Percentiles rank a stretch among this genome's conserved stretches.
Evolutionary conservation across 2,797 vertebrate species (phyloP).

Genomic region (Hapalemur alaotrensis): DNA sequence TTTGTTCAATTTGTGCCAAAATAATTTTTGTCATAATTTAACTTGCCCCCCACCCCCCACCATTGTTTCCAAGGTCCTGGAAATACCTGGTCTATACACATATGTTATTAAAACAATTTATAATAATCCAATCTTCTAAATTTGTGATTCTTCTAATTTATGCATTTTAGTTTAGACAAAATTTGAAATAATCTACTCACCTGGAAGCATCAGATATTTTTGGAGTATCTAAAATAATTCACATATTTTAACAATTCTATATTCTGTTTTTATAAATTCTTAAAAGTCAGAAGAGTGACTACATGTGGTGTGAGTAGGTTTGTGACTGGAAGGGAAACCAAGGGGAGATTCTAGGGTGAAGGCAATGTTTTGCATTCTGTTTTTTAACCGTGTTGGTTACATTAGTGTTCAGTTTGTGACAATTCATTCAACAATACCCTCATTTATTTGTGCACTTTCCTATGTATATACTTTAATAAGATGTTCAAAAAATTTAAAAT

Average conservation of each 20-base stretch:
- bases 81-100: not conserved
- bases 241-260: not conserved
- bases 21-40: not conserved
- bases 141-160: not conserved
- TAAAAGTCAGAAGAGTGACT: not conserved
- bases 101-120: not conserved
- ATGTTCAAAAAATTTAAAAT: not conserved
- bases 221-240: not conserved
- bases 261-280: not conserved
- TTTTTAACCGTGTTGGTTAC: not conserved
- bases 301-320: not conserved
- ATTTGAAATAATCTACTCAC: not conserved
- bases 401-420: not conserved
- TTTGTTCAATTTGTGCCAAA: not conserved
- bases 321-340: not conserved
- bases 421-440: not conserved
- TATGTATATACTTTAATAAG: not conserved
- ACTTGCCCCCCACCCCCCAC: rapidly evolving
- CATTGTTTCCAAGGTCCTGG: not conserved
- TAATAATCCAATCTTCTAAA: not conserved
- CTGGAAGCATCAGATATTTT: not conserved
- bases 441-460: not conserved
- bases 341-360: not conserved
- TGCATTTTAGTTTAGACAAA: not conserved
- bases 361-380: not conserved